Evolutionary conservation across 2,797 vertebrate species (phyloP).

Genomic region (Liasis olivaceus): DNA sequence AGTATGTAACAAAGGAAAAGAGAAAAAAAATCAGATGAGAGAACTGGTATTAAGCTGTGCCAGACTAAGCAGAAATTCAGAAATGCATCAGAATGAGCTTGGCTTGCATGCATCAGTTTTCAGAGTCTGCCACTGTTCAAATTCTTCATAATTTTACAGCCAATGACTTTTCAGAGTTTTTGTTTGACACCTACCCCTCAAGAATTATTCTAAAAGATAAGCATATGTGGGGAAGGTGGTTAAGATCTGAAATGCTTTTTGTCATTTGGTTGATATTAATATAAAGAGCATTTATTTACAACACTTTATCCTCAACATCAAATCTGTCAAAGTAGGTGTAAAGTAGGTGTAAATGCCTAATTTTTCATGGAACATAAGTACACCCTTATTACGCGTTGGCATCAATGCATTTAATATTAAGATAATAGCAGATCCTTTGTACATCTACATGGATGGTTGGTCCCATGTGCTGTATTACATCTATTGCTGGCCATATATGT

Average conservation of each 20-base stretch:
- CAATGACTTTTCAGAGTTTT: background rate
- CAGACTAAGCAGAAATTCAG: background rate
- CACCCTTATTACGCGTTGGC: background rate
- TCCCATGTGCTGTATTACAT: background rate
- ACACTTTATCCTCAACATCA: background rate
- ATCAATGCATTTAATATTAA: background rate
- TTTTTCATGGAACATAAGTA: background rate
- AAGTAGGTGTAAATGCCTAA: background rate
- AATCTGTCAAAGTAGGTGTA: background rate
- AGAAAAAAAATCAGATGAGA: background rate
- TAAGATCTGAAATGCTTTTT: background rate
- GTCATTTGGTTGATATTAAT: background rate
- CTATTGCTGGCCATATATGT: background rate
- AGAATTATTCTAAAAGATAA: background rate
- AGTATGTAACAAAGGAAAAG: background rate
- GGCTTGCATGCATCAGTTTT: background rate
- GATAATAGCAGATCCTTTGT: background rate
- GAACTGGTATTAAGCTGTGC: too few species aligned
- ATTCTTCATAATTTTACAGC: background rate
- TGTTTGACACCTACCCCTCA: background rate
- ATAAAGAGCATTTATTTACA: background rate
- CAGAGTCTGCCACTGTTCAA: background rate
- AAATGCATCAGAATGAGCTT: background rate
- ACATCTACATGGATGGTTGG: background rate
- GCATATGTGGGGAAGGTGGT: background rate